Evolutionary conservation across 37 sponge, comb jelly and placozoan genomes (phyloP), one percentile per base, ranked within the genome.

Genomic region (Chondrosia reniformis): DNA sequence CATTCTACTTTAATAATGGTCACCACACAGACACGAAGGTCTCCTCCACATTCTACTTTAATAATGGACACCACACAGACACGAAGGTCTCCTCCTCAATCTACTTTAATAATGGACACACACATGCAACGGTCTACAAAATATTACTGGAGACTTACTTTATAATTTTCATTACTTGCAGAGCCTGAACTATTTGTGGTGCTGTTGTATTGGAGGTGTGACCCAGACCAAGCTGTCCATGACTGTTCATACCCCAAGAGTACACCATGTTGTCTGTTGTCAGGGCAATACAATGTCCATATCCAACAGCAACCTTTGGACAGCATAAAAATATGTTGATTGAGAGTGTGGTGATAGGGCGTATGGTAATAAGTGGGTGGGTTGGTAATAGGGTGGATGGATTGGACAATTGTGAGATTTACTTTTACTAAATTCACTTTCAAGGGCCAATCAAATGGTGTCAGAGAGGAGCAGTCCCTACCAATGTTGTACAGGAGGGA

Each of bases 181-280:
- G 44, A 46, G 86, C 61, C 40, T 83, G 83, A 17, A 94, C 65
- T n/a, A 73, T 33, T 24, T 62, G 34, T 21, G 95, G 92, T 1
- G 45, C 28, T 13, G 58, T 32, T 25, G 79, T 46, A 0, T 85
- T 66, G 30, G 33, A 36, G 5, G 62, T 44, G 56, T 92, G 80
- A 0, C 86, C 93, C 62, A 90, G 99, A 32, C 99, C 99, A 55
- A 97, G 71, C 72, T 97, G 99, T 21, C 99, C 99, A n/a, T 57
- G 73, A 31, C 49, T 59, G 28, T 84, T 84, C 56, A 79, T 81
- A 5, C 99, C 99, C 95, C 95, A 97, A 55, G 87, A 90, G 80
- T 76, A 94, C 31, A 91, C 96, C 25, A 72, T 49, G 36, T 81
- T 64, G 22, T 95, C 93, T 13, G 52, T 32, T 12, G 95, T 88